Evolutionary conservation across 2,888 invertebrate species (phyloP), one percentile per base, ranked within the genome.

Genomic region (Watsonalla binaria): DNA sequence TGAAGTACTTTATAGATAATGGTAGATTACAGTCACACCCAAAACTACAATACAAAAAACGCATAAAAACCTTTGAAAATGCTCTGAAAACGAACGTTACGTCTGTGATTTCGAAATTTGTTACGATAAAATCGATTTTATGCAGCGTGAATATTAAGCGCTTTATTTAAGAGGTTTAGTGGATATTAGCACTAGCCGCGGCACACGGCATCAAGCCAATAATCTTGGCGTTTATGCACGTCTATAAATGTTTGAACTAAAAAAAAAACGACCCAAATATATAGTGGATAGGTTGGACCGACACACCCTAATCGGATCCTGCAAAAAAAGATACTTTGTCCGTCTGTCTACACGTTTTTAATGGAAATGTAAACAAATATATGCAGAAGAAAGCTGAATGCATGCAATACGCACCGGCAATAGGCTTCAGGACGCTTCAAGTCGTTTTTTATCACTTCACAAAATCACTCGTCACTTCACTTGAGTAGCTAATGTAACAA

Each of bases 281-380:
- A n/a, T n/a, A n/a, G n/a, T n/a, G n/a, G n/a, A n/a, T 76, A 65
- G 59, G 55, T 56, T 60, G 56, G 59, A 53, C 69, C 78, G 88
- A 89, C 89, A 90, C 90, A 89, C 89, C 89, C 90, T 76, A 77
- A 61, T 67, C n/a, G 55, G 58, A 68, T 63, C 65, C 56, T 47
- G 59, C 56, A 54, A 65, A 67, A 69, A 71, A 71, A 73, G 56
- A 54, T 55, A 64, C 72, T 69, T 70, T 58, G 61, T 56, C 59
- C 63, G 51, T 59, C 50, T 73, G 64, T 51, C 56, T 62, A 60
- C 54, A 56, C 61, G 56, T 62, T 80, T 64, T 54, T 72, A 68
- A 60, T 61, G 58, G 63, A 77, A 78, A 79, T 73, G 65, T 70
- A 74, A 72, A 76, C 68, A 74, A 61, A 70, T 68, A 67, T 61